Percentiles rank a stretch among this genome's conserved stretches.
These are phyloP conservation scores for Pelobates fuscus DNA, from an alignment of 2,113 vertebrate species.

Conservation along the genomic window DNA sequence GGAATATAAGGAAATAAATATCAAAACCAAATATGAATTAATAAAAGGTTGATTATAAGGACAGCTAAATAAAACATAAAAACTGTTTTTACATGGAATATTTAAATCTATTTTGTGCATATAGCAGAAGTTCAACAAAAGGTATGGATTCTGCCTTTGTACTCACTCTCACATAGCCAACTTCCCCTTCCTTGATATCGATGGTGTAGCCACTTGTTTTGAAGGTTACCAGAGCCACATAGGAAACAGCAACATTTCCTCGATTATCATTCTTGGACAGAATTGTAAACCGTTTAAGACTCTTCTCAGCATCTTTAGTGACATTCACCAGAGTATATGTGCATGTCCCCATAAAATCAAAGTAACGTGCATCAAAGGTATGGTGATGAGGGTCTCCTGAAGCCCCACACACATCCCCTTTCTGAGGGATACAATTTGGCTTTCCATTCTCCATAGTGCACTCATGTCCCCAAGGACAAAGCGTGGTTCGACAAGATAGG, in stretches of 20 bases:
- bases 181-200: constrained; percentile 65
- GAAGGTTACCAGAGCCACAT: constrained; percentile 70
- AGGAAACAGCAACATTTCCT: constrained; percentile 65
- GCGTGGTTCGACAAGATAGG: constrained; percentile 26
- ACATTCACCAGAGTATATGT: constrained; percentile 73
- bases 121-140: too few relatives aligned
- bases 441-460: constrained; percentile 67
- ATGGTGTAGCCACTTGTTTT: constrained; percentile 65
- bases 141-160: too few relatives aligned
- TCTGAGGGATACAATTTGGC: constrained; percentile 62
- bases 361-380: constrained; percentile 78
- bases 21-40: too few relatives aligned
- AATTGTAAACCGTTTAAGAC: constrained; percentile 73
- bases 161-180: constrained; percentile 14
- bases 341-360: constrained; percentile 85
- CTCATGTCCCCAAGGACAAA: constrained; percentile 57
- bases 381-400: constrained; percentile 83
- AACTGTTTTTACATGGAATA: too few relatives aligned
- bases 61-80: too few relatives aligned
- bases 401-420: constrained; percentile 71
- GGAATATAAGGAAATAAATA: too few relatives aligned
- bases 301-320: not conserved
- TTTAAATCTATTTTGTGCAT: too few relatives aligned
- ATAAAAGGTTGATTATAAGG: too few relatives aligned
- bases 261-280: constrained; percentile 74